These are phyloP conservation scores for Poeciliopsis prolifica DNA, from an alignment of 2,113 vertebrate species.

Conservation along the genomic window DNA sequence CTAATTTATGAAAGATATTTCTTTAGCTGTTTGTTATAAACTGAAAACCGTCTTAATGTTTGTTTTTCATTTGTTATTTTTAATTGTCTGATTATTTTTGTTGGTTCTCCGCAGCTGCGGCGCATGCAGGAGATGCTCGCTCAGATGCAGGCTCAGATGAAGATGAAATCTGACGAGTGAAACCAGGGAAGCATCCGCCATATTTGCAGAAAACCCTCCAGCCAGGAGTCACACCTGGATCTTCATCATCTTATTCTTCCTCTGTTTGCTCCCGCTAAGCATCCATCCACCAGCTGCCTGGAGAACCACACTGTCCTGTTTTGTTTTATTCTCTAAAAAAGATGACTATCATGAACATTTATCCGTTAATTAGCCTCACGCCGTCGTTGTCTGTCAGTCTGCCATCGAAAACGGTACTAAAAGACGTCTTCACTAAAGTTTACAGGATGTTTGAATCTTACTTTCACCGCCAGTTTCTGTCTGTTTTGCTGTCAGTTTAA, in stretches of 20 bases:
- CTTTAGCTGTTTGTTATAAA: background rate
- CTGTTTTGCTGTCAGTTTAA: slow-evolving; percentile 3
- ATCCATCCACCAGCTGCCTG: slow-evolving; percentile 44
- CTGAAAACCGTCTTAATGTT: background rate
- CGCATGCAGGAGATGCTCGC: slow-evolving; percentile 92
- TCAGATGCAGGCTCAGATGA: slow-evolving; percentile 90
- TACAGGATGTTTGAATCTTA: slow-evolving; percentile 40
- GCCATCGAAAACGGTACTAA: slow-evolving; percentile 36
- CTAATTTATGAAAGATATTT: background rate
- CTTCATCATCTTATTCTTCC: slow-evolving; percentile 7
- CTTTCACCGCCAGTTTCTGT: slow-evolving; percentile 11
- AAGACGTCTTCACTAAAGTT: slow-evolving; percentile 31
- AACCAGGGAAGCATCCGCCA: background rate
- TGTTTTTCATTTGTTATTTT: too few species aligned
- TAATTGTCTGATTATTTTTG: background rate
- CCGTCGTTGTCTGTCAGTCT: slow-evolving; percentile 11
- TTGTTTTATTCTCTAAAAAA: background rate
- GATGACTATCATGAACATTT: background rate
- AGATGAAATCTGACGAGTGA: slow-evolving; percentile 87
- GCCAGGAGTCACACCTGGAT: slow-evolving; percentile 6
- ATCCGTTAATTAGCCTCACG: slow-evolving; percentile 2
- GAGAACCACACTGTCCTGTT: background rate
- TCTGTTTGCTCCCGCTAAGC: slow-evolving; percentile 13
- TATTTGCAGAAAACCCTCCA: background rate
- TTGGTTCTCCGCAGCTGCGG: slow-evolving; percentile 76